These are phyloP conservation scores for Mesembrinibis cayennensis DNA, from an alignment of 2,113 vertebrate species.

Conservation along the genomic window DNA sequence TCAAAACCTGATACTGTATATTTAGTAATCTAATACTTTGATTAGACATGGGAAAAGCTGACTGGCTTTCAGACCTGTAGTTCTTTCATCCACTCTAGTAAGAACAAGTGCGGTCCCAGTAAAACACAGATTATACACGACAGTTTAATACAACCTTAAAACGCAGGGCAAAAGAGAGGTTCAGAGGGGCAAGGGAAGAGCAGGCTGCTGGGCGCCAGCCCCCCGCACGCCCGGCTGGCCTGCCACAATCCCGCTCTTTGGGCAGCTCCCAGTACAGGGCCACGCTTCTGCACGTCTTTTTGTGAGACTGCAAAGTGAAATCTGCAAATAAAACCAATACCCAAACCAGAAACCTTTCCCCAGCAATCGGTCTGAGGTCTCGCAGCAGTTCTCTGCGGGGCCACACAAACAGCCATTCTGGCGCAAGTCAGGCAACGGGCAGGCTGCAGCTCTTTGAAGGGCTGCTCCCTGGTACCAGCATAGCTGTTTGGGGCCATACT, in stretches of 20 bases:
- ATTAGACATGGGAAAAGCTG: not conserved
- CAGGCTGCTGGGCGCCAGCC: not conserved
- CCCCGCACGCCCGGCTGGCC: rapidly evolving
- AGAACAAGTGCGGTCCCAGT: not conserved
- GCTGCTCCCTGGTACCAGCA: not conserved
- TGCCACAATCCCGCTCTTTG: rapidly evolving
- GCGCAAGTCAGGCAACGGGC: not conserved
- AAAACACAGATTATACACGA: not conserved
- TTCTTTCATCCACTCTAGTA: not conserved
- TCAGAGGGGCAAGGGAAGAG: not conserved
- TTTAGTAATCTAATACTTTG: not conserved
- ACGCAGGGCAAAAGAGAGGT: not conserved
- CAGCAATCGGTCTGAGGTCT: not conserved
- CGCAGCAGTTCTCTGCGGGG: rapidly evolving
- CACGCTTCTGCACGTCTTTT: not conserved
- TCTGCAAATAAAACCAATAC: not conserved
- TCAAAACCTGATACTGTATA: not conserved
- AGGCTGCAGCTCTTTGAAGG: not conserved
- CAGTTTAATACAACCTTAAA: not conserved
- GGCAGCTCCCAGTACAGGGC: not conserved
- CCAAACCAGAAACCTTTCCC: not conserved
- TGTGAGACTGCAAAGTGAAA: not conserved
- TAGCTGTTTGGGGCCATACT: rapidly evolving
- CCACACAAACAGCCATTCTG: rapidly evolving
- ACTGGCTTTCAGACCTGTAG: not conserved